Conservation (phyloP, 2,888 invertebrate species). For the Nemurella pictetii region DNA sequence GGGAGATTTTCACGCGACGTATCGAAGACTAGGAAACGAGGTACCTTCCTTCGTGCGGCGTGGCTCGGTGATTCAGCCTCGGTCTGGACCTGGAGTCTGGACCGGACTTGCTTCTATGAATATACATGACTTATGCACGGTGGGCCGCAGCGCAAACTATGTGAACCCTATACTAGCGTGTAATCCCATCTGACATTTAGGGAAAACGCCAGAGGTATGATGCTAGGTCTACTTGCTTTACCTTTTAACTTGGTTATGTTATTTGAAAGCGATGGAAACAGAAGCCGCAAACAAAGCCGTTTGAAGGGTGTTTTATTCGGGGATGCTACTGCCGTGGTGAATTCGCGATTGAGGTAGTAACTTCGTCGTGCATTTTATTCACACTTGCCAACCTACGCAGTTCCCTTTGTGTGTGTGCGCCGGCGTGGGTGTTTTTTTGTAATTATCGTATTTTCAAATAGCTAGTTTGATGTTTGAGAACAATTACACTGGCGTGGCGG, state of each 20-base stretch:
- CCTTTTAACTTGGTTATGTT: not conserved
- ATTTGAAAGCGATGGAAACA: not conserved
- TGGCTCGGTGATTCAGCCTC: not conserved
- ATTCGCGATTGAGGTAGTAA: not conserved
- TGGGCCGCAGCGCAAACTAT: not conserved
- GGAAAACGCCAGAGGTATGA: conserved; percentile 6
- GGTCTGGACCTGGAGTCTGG: not conserved
- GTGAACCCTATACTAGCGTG: not conserved
- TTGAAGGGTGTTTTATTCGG: not conserved
- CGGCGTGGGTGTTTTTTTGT: not conserved
- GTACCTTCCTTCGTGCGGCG: not conserved
- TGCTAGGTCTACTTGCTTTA: not conserved
- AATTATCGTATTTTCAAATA: not conserved
- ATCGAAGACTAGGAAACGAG: not conserved
- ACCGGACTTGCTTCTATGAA: not conserved
- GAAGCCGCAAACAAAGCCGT: not conserved
- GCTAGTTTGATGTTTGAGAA: not conserved
- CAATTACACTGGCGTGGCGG: not conserved
- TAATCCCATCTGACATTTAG: conserved; percentile 2
- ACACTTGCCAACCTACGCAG: not conserved
- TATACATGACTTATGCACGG: not conserved
- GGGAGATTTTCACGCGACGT: not conserved
- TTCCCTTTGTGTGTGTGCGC: not conserved
- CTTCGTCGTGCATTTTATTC: not conserved
- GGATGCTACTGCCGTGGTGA: not conserved